phyloP scores from a whole-genome alignment of 2,888 invertebrate species.

The Penaeus monodon region DNA sequence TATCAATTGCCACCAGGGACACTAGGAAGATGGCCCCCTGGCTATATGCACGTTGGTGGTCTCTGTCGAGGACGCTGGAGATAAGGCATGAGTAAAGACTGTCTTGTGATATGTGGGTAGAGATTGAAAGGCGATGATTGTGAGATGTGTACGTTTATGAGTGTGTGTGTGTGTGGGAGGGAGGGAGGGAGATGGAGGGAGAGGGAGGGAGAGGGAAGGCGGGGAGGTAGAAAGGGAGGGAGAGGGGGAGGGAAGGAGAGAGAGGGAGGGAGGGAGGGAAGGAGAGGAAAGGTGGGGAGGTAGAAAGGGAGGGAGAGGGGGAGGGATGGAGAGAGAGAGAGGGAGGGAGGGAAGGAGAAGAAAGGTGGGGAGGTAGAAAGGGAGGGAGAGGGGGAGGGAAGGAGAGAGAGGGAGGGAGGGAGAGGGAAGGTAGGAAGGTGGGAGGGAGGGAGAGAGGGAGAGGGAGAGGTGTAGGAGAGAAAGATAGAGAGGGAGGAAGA shows the following conservation, averaged over 20 bases:
- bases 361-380: background rate
- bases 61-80: no score
- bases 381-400: background rate
- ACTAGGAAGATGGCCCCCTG: no score
- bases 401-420: background rate
- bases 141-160: no score
- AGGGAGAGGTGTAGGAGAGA: background rate
- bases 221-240: background rate
- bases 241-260: background rate
- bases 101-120: no score
- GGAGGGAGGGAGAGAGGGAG: background rate
- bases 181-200: background rate
- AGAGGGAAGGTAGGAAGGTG: background rate
- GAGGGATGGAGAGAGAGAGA: background rate
- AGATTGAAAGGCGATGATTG: no score
- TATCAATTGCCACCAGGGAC: no score
- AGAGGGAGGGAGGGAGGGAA: background rate
- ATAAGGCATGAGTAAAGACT: no score
- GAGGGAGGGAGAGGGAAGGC: no score
- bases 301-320: no score
- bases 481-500: conserved; percentile 21
- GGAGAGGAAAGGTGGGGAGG: background rate
- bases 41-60: no score
- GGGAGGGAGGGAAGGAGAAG: background rate
- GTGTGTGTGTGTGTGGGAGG: background rate